Percentiles rank a stretch among this genome's conserved stretches.
Conservation (phyloP, 2,113 vertebrate genomes). For the Rafetus swinhoei region DNA sequence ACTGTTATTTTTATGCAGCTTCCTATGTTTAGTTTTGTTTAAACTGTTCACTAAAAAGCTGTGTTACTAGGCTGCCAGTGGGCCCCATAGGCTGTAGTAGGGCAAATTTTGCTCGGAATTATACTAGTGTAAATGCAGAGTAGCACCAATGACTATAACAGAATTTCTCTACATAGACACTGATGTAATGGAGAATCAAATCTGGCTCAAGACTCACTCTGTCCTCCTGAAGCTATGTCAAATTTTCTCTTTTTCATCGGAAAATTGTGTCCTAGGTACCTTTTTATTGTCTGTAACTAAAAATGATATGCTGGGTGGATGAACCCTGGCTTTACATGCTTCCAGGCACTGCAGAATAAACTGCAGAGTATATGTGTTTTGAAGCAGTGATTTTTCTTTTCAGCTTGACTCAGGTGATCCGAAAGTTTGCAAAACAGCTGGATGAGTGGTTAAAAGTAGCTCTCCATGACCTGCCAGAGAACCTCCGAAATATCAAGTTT, state of each 20-base stretch:
- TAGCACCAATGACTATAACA: neutral
- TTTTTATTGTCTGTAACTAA: neutral
- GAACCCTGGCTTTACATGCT: rapidly evolving
- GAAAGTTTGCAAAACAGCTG: constrained; percentile 99
- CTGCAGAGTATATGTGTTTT: neutral
- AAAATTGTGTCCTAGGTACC: neutral
- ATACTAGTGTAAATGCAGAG: neutral
- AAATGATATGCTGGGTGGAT: neutral
- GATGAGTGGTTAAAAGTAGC: constrained; percentile 99
- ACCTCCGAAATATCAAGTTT: constrained; percentile 98
- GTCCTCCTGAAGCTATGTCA: neutral
- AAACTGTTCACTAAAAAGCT: neutral
- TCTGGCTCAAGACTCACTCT: neutral
- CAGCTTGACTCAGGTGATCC: constrained; percentile 98
- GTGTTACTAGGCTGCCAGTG: neutral
- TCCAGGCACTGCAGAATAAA: neutral
- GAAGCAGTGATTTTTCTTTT: constrained; percentile 25
- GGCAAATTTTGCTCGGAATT: neutral
- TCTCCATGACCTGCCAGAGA: constrained; percentile 96
- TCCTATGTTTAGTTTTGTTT: neutral
- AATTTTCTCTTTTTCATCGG: neutral
- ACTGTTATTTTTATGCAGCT: neutral
- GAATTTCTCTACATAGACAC: neutral
- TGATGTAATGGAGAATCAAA: neutral
- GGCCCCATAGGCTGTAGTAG: neutral